phyloP scores from a whole-genome alignment of 2,113 vertebrate species.

The Hylia prasina region DNA sequence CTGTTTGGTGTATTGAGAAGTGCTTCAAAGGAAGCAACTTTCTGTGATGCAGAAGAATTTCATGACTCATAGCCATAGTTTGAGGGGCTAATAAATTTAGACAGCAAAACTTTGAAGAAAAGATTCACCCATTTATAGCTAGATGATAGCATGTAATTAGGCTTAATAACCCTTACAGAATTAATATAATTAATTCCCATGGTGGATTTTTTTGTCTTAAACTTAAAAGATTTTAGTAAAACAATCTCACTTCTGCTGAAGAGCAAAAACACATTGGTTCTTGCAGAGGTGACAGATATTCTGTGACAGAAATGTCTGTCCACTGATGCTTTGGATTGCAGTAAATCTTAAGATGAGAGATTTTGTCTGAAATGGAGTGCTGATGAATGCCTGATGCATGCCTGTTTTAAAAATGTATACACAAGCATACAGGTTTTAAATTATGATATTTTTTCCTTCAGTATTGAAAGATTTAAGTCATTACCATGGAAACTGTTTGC shows the following conservation, averaged over 20 bases:
- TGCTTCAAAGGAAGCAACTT: neutral
- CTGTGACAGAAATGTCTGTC: neutral
- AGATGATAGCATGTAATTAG: neutral
- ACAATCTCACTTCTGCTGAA: neutral
- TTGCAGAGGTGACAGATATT: neutral
- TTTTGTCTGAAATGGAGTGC: neutral
- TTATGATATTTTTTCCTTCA: conserved; percentile 2
- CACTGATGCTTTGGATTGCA: neutral
- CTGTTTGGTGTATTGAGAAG: neutral
- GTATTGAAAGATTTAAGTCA: conserved; percentile 57
- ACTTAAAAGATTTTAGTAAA: neutral
- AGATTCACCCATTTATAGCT: neutral
- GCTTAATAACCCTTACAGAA: neutral
- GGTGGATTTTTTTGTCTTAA: neutral
- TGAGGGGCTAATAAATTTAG: neutral
- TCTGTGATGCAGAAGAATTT: neutral
- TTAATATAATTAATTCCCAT: neutral
- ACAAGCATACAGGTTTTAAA: conserved; percentile 34
- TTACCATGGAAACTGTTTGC: conserved; percentile 73
- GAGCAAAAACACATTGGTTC: neutral
- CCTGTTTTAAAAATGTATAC: neutral
- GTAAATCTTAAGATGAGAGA: neutral
- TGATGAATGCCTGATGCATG: neutral
- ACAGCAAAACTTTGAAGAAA: neutral
- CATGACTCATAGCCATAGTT: neutral